Conservation (phyloP, 1,140 invertebrate genomes). For the Eriocheir sinensis region DNA sequence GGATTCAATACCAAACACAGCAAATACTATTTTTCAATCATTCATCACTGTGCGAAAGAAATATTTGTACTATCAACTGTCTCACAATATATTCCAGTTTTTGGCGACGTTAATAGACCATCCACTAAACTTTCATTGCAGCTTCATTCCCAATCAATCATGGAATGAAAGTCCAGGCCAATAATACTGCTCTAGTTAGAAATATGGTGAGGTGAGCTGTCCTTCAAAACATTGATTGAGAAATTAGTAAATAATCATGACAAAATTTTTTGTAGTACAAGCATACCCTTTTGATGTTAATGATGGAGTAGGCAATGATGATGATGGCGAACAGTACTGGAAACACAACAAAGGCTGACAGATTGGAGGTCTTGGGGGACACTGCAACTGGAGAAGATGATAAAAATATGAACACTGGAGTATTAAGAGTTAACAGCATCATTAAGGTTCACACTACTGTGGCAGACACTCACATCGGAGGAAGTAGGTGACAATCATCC, state of each 20-base stretch:
- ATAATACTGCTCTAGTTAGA: too few species aligned
- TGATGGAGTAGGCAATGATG: slow-evolving; percentile 82
- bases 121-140: too few species aligned
- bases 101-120: too few species aligned
- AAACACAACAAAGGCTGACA: slow-evolving; percentile 84
- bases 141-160: too few species aligned
- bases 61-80: too few species aligned
- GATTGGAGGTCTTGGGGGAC: slow-evolving; percentile 83
- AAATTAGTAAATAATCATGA: too few species aligned
- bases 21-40: too few species aligned
- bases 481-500: slow-evolving; percentile 84
- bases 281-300: slow-evolving; percentile 80
- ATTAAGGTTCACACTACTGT: not conserved
- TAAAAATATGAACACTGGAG: not conserved
- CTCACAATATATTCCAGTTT: too few species aligned
- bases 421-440: not conserved
- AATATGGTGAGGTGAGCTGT: too few species aligned
- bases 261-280: not conserved
- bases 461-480: slow-evolving; percentile 83
- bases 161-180: too few species aligned
- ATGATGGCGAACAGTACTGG: slow-evolving; percentile 83
- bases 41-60: too few species aligned
- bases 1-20: not conserved
- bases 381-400: slow-evolving; percentile 84
- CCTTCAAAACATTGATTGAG: too few species aligned